phyloP scores from a whole-genome alignment of 2,888 invertebrate species.

The Elmis aenea region DNA sequence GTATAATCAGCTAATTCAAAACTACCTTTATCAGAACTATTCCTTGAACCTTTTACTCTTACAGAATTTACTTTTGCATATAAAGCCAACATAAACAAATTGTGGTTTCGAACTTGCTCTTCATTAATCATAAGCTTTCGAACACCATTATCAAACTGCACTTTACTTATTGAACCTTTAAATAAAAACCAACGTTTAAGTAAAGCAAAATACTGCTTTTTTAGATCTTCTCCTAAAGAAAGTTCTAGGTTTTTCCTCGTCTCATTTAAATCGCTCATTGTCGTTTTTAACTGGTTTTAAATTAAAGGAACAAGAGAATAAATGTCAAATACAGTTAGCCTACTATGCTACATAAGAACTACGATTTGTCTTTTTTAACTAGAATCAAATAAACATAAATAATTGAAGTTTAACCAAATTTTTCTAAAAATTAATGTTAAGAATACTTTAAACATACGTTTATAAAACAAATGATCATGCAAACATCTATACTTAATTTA shows the following conservation, averaged over 20 bases:
- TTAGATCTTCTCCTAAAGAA: constrained; percentile 63
- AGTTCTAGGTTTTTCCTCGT: constrained; percentile 58
- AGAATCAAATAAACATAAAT: constrained; percentile 1
- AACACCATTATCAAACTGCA: constrained; percentile 78
- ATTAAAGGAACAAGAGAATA: no score
- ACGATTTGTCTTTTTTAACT: no score
- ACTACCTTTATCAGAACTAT: constrained; percentile 53
- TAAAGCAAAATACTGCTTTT: constrained; percentile 62
- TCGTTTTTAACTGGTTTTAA: constrained; percentile 1
- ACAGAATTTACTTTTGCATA: constrained; percentile 29
- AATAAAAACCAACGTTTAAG: constrained; percentile 68
- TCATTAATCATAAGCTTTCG: constrained; percentile 66
- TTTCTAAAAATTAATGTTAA: not conserved
- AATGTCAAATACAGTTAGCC: no score
- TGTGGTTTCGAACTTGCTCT: constrained; percentile 73
- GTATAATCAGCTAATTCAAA: constrained; percentile 58
- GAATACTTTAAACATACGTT: no score
- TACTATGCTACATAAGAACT: no score
- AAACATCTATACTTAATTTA: no score
- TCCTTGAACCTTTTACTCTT: constrained; percentile 40
- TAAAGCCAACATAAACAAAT: constrained; percentile 78
- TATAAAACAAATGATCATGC: no score
- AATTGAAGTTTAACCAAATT: not conserved
- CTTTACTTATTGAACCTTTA: constrained; percentile 67
- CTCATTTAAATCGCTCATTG: constrained; percentile 48